Conservation (phyloP, 2,797 vertebrate genomes). For the Natrix natrix region DNA sequence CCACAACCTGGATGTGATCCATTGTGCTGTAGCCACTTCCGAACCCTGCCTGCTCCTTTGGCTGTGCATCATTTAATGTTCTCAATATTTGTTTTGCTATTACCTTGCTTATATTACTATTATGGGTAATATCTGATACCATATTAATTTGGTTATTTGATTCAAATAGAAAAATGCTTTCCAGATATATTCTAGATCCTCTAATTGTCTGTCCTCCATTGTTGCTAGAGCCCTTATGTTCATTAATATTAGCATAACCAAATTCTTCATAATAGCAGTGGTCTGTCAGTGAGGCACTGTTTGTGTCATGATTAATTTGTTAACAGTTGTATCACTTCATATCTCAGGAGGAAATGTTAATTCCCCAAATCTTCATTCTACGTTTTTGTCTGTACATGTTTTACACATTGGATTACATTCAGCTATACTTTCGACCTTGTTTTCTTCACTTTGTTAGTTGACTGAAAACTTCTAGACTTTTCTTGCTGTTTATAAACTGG, state of each 20-base stretch:
- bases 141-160: not conserved
- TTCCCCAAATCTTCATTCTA: slow-evolving; percentile 22
- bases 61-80: not conserved
- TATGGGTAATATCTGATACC: not conserved
- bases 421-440: slow-evolving; percentile 40
- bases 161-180: not conserved
- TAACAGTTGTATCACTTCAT: slow-evolving; percentile 9
- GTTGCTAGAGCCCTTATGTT: not conserved
- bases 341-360: slow-evolving; percentile 34
- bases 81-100: not conserved
- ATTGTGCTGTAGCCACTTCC: not conserved
- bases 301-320: slow-evolving; percentile 22
- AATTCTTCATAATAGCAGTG: not conserved
- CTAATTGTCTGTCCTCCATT: slow-evolving; percentile 1
- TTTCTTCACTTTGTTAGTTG: slow-evolving; percentile 37
- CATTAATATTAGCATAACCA: slow-evolving; percentile 22
- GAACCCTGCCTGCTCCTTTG: not conserved
- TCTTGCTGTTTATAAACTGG: slow-evolving; percentile 17
- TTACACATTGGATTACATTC: slow-evolving; percentile 47
- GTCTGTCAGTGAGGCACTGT: not conserved
- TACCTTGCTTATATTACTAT: not conserved
- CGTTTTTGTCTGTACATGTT: slow-evolving; percentile 22
- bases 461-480: slow-evolving; percentile 19
- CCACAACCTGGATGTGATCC: not conserved
- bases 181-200: slow-evolving; percentile 6